phyloP scores from a whole-genome alignment of 2,888 invertebrate species.

The Nemoura dubitans region DNA sequence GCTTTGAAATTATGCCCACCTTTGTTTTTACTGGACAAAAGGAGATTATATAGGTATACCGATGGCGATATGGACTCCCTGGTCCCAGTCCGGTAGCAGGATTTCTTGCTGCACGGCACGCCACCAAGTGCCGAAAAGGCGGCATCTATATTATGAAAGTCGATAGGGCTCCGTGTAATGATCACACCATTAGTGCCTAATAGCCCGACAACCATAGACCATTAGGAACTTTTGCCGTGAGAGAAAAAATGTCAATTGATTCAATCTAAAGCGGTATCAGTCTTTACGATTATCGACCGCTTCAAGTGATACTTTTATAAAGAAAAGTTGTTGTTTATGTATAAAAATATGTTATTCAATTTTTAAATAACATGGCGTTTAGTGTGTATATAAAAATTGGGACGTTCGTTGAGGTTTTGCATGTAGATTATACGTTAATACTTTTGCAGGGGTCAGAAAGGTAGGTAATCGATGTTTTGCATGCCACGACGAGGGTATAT shows the following conservation, averaged over 20 bases:
- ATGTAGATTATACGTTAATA: background rate
- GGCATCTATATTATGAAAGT: background rate
- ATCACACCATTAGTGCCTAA: background rate
- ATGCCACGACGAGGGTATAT: background rate
- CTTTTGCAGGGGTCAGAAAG: background rate
- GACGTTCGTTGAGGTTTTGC: background rate
- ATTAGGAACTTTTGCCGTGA: background rate
- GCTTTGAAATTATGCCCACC: background rate
- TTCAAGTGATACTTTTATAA: background rate
- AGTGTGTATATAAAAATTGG: background rate
- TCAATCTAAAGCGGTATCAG: background rate
- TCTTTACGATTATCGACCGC: background rate
- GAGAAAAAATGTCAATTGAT: background rate
- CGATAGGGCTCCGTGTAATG: background rate
- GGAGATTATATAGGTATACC: background rate
- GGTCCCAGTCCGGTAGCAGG: background rate
- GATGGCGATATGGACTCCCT: background rate
- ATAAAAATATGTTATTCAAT: background rate
- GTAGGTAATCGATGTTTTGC: conserved; percentile 5
- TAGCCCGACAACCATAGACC: background rate
- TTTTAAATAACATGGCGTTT: background rate
- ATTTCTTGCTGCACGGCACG: background rate
- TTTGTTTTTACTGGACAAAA: background rate
- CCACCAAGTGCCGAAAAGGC: background rate
- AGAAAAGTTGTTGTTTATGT: background rate